phyloP scores from a whole-genome alignment of 2,888 invertebrate genomes.

The Drosophila yooni region DNA sequence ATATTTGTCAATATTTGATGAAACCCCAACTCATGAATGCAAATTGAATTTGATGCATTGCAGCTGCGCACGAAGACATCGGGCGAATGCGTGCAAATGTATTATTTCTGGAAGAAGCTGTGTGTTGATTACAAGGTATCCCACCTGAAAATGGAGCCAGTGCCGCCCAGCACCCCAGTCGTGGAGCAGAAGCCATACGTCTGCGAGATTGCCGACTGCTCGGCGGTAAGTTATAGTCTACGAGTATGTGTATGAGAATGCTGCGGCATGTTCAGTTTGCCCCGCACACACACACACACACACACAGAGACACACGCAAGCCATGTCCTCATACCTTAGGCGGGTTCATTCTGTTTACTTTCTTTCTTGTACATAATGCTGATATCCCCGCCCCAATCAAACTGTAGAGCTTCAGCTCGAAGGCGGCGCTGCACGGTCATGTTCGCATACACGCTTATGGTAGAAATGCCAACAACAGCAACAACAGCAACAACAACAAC shows the following conservation, averaged over 20 bases:
- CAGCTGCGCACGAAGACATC: conserved; percentile 93
- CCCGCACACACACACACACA: background rate
- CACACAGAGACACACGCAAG: background rate
- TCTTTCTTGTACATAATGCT: conserved; percentile 59
- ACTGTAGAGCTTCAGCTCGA: conserved; percentile 88
- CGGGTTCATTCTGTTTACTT: conserved; percentile 12
- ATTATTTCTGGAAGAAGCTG: conserved; percentile 99
- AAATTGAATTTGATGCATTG: background rate
- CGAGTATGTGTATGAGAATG: background rate
- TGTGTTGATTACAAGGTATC: conserved; percentile 95
- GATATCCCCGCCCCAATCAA: conserved; percentile 31
- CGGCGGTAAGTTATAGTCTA: conserved; percentile 84
- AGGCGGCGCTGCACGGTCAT: conserved; percentile 89
- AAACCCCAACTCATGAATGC: background rate
- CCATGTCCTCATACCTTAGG: conserved; percentile 5
- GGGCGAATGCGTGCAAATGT: conserved; percentile 98
- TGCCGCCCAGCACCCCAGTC: conserved; percentile 47
- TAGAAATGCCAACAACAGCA: conserved; percentile 77
- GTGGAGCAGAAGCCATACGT: conserved; percentile 85
- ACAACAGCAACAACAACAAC: conserved; percentile 51
- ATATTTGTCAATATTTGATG: background rate
- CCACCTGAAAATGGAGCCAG: conserved; percentile 88
- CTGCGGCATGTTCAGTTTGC: conserved; percentile 18
- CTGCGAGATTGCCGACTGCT: conserved; percentile 88
- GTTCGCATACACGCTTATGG: conserved; percentile 87